phyloP scores from a whole-genome alignment of 1,140 invertebrate genomes.

The Solenopsis fugax region DNA sequence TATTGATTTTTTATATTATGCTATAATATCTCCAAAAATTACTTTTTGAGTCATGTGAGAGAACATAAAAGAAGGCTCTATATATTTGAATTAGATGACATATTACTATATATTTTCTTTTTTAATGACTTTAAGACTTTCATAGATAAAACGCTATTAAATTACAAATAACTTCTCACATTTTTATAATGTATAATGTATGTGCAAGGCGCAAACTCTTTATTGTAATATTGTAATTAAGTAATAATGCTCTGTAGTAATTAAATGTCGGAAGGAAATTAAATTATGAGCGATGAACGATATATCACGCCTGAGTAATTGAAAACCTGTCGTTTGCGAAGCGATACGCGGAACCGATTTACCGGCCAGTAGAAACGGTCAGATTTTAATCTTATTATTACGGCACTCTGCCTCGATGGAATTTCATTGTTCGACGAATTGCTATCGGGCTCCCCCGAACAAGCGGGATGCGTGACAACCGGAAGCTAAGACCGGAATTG shows the following conservation, averaged over 20 bases:
- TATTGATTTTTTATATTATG: slow-evolving; percentile 21
- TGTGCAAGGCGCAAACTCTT: background rate
- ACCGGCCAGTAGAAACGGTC: slow-evolving; percentile 19
- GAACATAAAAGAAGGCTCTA: background rate
- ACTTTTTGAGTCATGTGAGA: slow-evolving; percentile 4
- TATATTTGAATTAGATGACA: slow-evolving; percentile 30
- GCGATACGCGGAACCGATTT: slow-evolving; percentile 45
- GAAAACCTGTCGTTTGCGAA: slow-evolving; percentile 31
- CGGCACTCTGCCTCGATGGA: slow-evolving; percentile 59
- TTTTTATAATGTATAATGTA: slow-evolving; percentile 41
- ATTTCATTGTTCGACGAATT: slow-evolving; percentile 60
- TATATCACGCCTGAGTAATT: slow-evolving; percentile 11
- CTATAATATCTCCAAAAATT: background rate
- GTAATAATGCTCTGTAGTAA: slow-evolving; percentile 22
- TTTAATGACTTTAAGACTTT: slow-evolving; percentile 19
- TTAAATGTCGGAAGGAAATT: slow-evolving; percentile 40
- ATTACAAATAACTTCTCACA: slow-evolving; percentile 18
- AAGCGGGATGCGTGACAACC: slow-evolving; percentile 77
- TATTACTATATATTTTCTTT: background rate
- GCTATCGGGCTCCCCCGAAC: slow-evolving; percentile 67
- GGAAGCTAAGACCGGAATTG: slow-evolving; percentile 82
- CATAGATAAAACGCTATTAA: background rate
- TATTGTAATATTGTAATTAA: background rate
- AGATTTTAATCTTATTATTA: slow-evolving; percentile 57
- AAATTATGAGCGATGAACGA: slow-evolving; percentile 34